phyloP scores from a whole-genome alignment of 2,888 invertebrate genomes.

The Epirrita christyi region DNA sequence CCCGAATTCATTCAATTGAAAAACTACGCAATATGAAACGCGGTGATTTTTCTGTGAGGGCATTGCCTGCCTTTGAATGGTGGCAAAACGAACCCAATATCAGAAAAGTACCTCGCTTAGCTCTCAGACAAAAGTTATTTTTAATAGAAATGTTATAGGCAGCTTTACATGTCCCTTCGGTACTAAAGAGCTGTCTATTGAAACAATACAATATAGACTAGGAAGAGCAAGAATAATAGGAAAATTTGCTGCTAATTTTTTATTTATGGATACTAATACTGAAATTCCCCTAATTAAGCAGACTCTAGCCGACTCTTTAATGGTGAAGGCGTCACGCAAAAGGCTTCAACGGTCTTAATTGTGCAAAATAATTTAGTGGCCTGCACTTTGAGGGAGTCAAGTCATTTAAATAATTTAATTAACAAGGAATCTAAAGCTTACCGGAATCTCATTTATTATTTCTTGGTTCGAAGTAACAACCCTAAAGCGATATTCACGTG shows the following conservation, averaged over 20 bases:
- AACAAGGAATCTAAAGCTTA: constrained; percentile 58
- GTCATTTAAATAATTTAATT: constrained; percentile 70
- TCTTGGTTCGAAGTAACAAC: background rate
- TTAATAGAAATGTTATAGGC: no score
- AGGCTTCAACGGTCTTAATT: constrained; percentile 59
- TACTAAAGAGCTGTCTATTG: no score
- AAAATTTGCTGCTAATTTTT: background rate
- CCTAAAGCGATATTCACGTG: background rate
- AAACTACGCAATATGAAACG: no score
- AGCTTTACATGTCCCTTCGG: no score
- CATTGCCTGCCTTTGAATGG: no score
- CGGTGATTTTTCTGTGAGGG: no score
- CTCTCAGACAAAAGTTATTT: no score
- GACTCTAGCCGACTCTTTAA: background rate
- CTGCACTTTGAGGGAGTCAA: constrained; percentile 63
- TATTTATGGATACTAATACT: background rate
- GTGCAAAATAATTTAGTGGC: constrained; percentile 64
- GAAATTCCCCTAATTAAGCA: background rate
- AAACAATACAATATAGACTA: background rate
- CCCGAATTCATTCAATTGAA: no score
- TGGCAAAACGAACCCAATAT: no score
- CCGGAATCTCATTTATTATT: constrained; percentile 21
- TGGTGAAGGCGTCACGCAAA: constrained; percentile 35
- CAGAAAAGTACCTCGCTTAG: no score
- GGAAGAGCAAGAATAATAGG: background rate